phyloP scores from a whole-genome alignment of 1,140 invertebrate species.

The Agraylea sexmaculata region DNA sequence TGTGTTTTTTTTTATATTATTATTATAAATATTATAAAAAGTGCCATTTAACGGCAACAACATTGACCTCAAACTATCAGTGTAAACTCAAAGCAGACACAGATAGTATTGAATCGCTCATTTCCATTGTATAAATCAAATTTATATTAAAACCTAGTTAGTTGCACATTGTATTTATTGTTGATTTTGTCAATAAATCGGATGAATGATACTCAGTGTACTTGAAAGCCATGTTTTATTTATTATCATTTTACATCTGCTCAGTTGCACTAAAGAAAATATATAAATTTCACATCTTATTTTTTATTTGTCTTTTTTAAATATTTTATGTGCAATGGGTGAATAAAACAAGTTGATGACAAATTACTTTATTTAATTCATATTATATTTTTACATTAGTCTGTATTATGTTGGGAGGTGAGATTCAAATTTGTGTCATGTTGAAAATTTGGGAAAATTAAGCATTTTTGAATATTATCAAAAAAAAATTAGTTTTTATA shows the following conservation, averaged over 20 bases:
- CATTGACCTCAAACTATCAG: no score
- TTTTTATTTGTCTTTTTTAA: conserved; percentile 4
- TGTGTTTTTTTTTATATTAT: conserved; percentile 15
- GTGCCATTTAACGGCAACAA: no score
- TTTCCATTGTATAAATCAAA: background rate
- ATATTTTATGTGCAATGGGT: conserved; percentile 2
- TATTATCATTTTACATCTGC: conserved; percentile 5
- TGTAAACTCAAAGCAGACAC: no score
- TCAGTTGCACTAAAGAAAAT: conserved; percentile 3
- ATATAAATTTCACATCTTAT: conserved; percentile 3
- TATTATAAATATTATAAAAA: conserved; percentile 11
- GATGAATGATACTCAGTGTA: conserved; percentile 21
- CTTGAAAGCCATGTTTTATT: conserved; percentile 17
- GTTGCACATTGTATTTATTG: conserved; percentile 13
- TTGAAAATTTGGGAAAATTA: no score
- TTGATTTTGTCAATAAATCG: conserved; percentile 22
- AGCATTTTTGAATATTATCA: no score
- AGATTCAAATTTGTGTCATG: background rate
- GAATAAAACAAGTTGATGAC: conserved; percentile 17
- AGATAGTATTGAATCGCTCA: no score
- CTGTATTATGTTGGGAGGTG: background rate
- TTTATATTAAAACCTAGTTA: conserved; percentile 7
- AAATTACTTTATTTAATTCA: conserved; percentile 10
- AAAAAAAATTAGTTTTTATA: background rate
- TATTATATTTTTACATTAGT: conserved; percentile 10